Base-by-base conservation (phyloP, 2,797 vertebrate species). In the Tokudaia muenninki region DNA sequence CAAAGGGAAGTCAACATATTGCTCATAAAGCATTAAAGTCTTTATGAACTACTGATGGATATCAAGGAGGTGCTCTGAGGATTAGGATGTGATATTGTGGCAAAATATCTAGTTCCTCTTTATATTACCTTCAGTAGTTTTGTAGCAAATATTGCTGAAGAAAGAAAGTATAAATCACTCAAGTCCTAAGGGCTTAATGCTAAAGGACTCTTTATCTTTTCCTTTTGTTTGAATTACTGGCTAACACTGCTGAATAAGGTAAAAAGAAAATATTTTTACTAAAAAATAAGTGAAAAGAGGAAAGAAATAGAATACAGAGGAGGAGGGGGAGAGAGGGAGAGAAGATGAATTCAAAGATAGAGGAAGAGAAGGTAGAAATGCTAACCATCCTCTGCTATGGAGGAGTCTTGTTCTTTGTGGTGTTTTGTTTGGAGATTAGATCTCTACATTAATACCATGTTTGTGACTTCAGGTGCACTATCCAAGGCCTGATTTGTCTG, bases 31-130 rank as follows among this genome's bases (percentile, higher is more conserved):
- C 97, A 88, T 93, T 97, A 96, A 98, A 97, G 98, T 96, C 93
- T 98, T 97, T 97, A 97, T 96, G 93, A 96, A 94, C 93, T 97
- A 97, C 95, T 98, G 98, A 98, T 95, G 94, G 91, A 97, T 98
- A 97, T 67, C 96, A 98, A 95, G 87, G 55, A 97, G 97, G 98
- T 97, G 55, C 97, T 94, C 94, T 79, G 94, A 98, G 97, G 97
- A 96, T 96, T 96, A 98, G 96, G 65, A 96, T 26, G 81, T 95
- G 93, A 98, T 97, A 83, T 92, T 98, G 95, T 96, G 88, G 94
- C 96, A 97, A 98, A 98, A 91, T 91, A 97, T 55, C 97, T 12
- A 90, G 93, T 98, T 97, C 82, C 96, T 96, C 91, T 97, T 96
- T 97, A 98, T 98, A 98, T 93, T 97, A 96, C 80, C 96, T 97